These are phyloP conservation scores for Maccullochella peelii DNA, from an alignment of 2,113 vertebrate genomes.

Conservation along the genomic window DNA sequence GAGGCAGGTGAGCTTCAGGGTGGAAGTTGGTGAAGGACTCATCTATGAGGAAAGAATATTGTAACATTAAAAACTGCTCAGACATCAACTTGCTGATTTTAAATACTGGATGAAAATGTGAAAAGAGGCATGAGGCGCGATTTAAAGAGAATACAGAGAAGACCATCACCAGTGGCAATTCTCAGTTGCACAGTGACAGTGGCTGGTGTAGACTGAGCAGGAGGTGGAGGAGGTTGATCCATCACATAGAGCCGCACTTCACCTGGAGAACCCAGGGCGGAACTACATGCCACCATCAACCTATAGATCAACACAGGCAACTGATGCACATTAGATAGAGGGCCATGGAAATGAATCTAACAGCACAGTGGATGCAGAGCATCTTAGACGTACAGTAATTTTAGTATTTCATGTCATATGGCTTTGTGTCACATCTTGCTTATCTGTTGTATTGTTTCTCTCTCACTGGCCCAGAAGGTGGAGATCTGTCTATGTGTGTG, in stretches of 20 bases:
- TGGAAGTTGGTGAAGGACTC: conserved; percentile 67
- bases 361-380: too few relatives aligned
- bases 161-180: conserved; percentile 63
- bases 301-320: conserved; percentile 31
- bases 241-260: conserved; percentile 51
- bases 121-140: not conserved
- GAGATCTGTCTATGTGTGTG: not conserved
- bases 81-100: not conserved
- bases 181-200: conserved; percentile 55
- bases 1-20: conserved; percentile 69
- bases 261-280: conserved; percentile 36
- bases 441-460: not conserved
- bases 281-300: conserved; percentile 63
- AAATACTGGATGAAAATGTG: not conserved
- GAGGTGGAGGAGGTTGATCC: not conserved
- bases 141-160: not conserved
- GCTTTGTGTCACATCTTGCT: not conserved
- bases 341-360: not conserved
- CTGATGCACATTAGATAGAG: not conserved
- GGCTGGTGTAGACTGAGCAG: conserved; percentile 11
- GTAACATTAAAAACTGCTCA: accelerated
- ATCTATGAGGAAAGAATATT: conserved; percentile 35
- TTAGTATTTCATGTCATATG: not conserved
- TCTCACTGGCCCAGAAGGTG: not conserved
- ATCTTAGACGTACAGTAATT: not conserved